These are phyloP conservation scores for Enteromius thamalakanensis DNA, from an alignment of 2,797 vertebrate genomes.

Conservation along the genomic window DNA sequence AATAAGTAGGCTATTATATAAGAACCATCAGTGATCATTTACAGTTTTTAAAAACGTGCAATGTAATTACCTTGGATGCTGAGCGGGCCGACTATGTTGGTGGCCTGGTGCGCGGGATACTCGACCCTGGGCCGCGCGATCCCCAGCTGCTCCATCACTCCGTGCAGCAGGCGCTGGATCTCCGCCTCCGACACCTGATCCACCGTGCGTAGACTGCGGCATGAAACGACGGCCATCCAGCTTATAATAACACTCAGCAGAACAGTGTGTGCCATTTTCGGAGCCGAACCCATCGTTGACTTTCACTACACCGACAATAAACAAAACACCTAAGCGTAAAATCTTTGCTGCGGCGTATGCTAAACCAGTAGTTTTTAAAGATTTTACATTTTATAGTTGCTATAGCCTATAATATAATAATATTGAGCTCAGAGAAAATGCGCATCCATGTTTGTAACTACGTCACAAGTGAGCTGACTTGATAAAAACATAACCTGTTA, in stretches of 20 bases:
- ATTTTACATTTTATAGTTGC: background rate
- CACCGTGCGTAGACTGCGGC: conserved; percentile 82
- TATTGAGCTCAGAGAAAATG: background rate
- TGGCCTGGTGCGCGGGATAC: conserved; percentile 94
- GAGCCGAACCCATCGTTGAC: conserved; percentile 62
- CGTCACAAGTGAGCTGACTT: conserved; percentile 37
- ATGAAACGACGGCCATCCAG: conserved; percentile 73
- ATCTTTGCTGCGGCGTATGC: background rate
- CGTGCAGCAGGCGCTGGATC: conserved; percentile 94
- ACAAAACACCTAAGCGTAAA: background rate
- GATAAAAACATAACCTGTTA: background rate
- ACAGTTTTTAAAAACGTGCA: background rate
- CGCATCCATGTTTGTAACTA: background rate
- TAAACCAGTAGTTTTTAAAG: background rate
- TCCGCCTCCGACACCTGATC: conserved; percentile 91
- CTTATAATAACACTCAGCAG: conserved; percentile 76
- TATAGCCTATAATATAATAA: background rate
- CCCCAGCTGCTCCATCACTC: conserved; percentile 96
- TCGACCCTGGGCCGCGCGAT: conserved; percentile 94
- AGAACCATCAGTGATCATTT: background rate
- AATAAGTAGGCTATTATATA: background rate
- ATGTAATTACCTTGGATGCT: conserved; percentile 88
- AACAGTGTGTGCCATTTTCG: conserved; percentile 64
- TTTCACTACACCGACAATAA: conserved; percentile 44
- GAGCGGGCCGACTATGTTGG: conserved; percentile 94